These are phyloP conservation scores for Dryadula phaetusa DNA, from an alignment of 2,888 invertebrate species.

Conservation along the genomic window DNA sequence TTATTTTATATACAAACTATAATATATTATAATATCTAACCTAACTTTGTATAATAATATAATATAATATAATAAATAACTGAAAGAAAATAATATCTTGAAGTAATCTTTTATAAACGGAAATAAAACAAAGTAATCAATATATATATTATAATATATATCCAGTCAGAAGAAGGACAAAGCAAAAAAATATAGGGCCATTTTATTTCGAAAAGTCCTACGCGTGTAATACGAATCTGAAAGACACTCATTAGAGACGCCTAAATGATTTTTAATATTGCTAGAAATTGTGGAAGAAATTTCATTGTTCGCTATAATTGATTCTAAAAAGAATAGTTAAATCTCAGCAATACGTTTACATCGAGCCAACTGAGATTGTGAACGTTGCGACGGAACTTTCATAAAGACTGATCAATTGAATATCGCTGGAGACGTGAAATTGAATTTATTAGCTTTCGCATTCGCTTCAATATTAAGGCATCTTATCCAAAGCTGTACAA, in stretches of 20 bases:
- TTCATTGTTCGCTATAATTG: slow-evolving; percentile 55
- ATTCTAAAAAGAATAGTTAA: slow-evolving; percentile 55
- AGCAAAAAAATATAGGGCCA: background rate
- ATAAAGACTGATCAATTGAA: slow-evolving; percentile 58
- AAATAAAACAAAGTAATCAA: background rate
- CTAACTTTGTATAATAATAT: no score
- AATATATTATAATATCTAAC: no score
- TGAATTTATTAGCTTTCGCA: slow-evolving; percentile 54
- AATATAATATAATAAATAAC: no score
- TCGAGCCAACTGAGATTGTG: slow-evolving; percentile 35
- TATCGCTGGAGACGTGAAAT: slow-evolving; percentile 60
- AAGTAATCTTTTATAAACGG: background rate
- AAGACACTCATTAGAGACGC: slow-evolving; percentile 21
- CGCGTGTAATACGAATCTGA: background rate
- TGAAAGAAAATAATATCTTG: background rate
- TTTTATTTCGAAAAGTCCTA: background rate
- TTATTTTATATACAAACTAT: no score
- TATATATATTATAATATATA: no score
- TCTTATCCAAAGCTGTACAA: background rate
- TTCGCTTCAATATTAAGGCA: slow-evolving; percentile 31
- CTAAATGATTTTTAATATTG: slow-evolving; percentile 33
- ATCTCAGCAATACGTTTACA: slow-evolving; percentile 40
- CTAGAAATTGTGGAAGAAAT: slow-evolving; percentile 28
- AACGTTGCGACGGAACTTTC: slow-evolving; percentile 56
- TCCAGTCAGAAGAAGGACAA: background rate